Percentiles rank a stretch among this genome's conserved stretches.
Conservation (phyloP, 2,797 vertebrate genomes). For the Hafferia zeledoni region DNA sequence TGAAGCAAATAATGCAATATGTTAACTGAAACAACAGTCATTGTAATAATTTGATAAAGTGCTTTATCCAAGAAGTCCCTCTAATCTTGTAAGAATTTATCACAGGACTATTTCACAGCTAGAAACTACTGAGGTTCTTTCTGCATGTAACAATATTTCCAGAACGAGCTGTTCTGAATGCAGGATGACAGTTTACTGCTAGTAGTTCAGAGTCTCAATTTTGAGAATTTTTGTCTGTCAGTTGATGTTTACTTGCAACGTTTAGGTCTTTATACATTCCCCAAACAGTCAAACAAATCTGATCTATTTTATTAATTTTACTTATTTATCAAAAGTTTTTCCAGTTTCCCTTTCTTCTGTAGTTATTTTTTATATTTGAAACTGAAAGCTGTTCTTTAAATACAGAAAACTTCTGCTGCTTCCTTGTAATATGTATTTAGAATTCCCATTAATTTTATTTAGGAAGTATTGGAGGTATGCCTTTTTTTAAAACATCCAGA, state of each 20-base stretch:
- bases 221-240: not conserved
- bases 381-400: not conserved
- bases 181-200: not conserved
- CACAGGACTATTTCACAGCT: not conserved
- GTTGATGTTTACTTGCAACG: not conserved
- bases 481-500: not conserved
- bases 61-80: not conserved
- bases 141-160: not conserved
- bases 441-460: not conserved
- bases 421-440: not conserved
- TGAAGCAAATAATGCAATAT: constrained; percentile 23
- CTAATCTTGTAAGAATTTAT: not conserved
- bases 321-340: not conserved
- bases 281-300: not conserved
- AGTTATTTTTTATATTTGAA: not conserved
- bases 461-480: not conserved
- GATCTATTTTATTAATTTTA: not conserved
- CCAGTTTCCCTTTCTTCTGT: not conserved
- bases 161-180: not conserved
- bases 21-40: not conserved
- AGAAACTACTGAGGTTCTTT: not conserved
- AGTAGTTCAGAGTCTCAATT: not conserved
- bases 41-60: constrained; percentile 14
- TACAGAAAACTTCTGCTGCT: not conserved
- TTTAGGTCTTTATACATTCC: not conserved